These are phyloP conservation scores for Takifugu flavidus DNA, from an alignment of 2,113 vertebrate species.

Conservation along the genomic window DNA sequence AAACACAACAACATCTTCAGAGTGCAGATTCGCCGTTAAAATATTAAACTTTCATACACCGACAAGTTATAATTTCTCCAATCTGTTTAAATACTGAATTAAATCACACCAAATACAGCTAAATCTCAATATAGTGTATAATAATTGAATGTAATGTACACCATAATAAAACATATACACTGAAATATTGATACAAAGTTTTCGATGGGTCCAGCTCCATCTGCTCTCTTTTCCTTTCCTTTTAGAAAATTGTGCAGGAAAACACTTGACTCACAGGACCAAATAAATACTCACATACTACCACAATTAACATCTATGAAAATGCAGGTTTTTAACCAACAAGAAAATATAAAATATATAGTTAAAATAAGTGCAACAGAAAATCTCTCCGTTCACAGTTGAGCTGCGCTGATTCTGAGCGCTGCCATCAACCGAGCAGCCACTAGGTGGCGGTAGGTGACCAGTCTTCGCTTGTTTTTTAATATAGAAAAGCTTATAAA, in stretches of 20 bases:
- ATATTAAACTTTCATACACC: conserved; percentile 72
- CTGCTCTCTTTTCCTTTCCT: conserved; percentile 68
- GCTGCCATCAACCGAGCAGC: conserved; percentile 11
- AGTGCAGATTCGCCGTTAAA: conserved; percentile 66
- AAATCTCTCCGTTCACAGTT: conserved; percentile 12
- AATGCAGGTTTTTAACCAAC: conserved; percentile 35
- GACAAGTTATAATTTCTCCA: conserved; percentile 67
- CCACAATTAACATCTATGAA: conserved; percentile 44
- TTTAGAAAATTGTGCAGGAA: conserved; percentile 52
- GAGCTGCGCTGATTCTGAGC: conserved; percentile 1
- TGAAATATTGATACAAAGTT: conserved; percentile 76
- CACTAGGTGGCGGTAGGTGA: conserved; percentile 72
- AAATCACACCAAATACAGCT: conserved; percentile 79
- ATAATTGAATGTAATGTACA: conserved; percentile 79
- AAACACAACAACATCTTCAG: conserved; percentile 60
- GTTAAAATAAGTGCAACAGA: conserved; percentile 34
- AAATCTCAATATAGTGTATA: conserved; percentile 74
- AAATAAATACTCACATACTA: conserved; percentile 58
- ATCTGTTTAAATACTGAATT: conserved; percentile 77
- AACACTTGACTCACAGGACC: conserved; percentile 49
- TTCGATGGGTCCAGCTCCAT: conserved; percentile 52
- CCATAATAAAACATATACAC: conserved; percentile 82
- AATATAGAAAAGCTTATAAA: neutral
- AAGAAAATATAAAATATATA: conserved; percentile 26
- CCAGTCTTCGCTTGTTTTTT: conserved; percentile 34